Evolutionary conservation across 2,797 vertebrate species (phyloP).

Genomic region (Linurgus olivaceus): DNA sequence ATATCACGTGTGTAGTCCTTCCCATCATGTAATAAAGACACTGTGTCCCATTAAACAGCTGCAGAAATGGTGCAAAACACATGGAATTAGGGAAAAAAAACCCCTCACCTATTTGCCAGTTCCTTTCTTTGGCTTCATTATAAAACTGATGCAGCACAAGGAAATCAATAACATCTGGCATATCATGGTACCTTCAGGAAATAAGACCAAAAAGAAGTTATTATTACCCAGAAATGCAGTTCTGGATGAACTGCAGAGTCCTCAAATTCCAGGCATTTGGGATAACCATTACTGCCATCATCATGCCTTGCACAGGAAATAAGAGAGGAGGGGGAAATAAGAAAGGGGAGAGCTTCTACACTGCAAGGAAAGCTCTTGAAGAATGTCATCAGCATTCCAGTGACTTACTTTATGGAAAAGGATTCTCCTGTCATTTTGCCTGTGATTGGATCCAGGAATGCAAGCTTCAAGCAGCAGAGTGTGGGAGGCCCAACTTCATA

Average conservation of each 20-base stretch:
- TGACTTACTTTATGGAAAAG: slow-evolving; percentile 94
- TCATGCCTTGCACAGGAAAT: neutral
- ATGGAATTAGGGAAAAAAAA: neutral
- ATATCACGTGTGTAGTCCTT: neutral
- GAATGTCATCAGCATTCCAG: neutral
- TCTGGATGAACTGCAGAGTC: neutral
- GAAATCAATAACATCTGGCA: slow-evolving; percentile 99
- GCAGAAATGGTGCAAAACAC: neutral
- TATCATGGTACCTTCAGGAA: slow-evolving; percentile 91
- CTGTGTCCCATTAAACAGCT: neutral
- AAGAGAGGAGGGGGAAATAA: neutral
- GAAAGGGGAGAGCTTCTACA: neutral
- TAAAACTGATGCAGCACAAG: slow-evolving; percentile 97
- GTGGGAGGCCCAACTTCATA: slow-evolving; percentile 96
- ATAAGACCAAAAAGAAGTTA: neutral
- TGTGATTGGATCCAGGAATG: slow-evolving; percentile 93
- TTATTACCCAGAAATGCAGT: neutral
- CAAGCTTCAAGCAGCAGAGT: slow-evolving; percentile 95
- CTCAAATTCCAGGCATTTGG: neutral
- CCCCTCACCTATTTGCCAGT: slow-evolving; percentile 92
- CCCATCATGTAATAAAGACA: neutral
- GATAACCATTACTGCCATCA: neutral
- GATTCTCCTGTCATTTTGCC: slow-evolving; percentile 97
- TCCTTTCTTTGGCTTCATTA: slow-evolving; percentile 94
- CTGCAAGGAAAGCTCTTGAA: neutral